Evolutionary conservation across 2,888 invertebrate species (phyloP).

Genomic region (Nemapogon koenigi): DNA sequence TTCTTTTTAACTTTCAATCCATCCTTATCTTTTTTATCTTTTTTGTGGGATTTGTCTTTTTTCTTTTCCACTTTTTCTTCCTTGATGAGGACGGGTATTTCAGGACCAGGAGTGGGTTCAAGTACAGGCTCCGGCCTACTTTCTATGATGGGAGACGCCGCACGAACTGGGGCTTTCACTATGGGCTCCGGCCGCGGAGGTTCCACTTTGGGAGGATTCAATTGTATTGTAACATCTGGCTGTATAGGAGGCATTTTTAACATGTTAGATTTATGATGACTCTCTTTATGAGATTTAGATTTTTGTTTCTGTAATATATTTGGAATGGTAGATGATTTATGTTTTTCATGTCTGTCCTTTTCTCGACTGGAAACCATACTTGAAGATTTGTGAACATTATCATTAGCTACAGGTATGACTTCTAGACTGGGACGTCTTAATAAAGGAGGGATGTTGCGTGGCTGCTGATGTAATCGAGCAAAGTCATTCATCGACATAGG

Average conservation of each 20-base stretch:
- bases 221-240: slow-evolving; percentile 67
- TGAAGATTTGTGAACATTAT: slow-evolving; percentile 42
- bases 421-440: slow-evolving; percentile 65
- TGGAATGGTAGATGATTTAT: slow-evolving; percentile 58
- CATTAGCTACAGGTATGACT: slow-evolving; percentile 59
- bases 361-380: slow-evolving; percentile 31
- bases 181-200: slow-evolving; percentile 12
- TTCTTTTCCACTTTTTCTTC: slow-evolving; percentile 50
- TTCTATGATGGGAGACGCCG: slow-evolving; percentile 20
- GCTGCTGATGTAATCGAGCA: slow-evolving; percentile 64
- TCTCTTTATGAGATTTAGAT: slow-evolving; percentile 47
- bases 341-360: slow-evolving; percentile 50
- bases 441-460: slow-evolving; percentile 64
- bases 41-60: slow-evolving; percentile 70
- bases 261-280: slow-evolving; percentile 39
- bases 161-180: slow-evolving; percentile 19
- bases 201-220: slow-evolving; percentile 37
- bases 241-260: slow-evolving; percentile 58
- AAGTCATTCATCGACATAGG: slow-evolving; percentile 58
- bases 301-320: slow-evolving; percentile 53
- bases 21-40: slow-evolving; percentile 70
- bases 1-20: slow-evolving; percentile 68
- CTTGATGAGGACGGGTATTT: slow-evolving; percentile 35
- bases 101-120: slow-evolving; percentile 25
- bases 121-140: slow-evolving; percentile 28